phyloP scores from a whole-genome alignment of 37 sponge, comb jelly and placozoan species.

The Bolinopsis microptera region DNA sequence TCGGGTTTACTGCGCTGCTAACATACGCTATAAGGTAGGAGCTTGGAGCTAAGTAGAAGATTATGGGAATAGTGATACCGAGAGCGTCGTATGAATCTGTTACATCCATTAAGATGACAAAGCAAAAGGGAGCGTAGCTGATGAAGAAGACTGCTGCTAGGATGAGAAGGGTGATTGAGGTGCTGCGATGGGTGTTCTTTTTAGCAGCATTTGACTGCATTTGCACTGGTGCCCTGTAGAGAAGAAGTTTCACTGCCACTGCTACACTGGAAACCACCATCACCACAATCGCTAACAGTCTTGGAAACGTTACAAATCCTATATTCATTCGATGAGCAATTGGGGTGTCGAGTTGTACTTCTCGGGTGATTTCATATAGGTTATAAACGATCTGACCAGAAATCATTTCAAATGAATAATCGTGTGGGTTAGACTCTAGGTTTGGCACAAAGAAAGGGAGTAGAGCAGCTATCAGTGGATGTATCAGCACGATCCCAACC shows the following conservation, averaged over 20 bases:
- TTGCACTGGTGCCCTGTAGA: neutral
- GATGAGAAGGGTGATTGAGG: slow-evolving; percentile 7
- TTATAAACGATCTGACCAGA: slow-evolving; percentile 5
- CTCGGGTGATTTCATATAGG: neutral
- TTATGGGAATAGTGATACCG: too few relatives aligned
- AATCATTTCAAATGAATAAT: neutral
- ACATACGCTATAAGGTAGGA: slow-evolving; percentile 15
- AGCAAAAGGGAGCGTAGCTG: neutral
- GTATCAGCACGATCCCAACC: neutral
- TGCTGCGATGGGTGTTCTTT: neutral
- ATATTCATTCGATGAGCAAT: neutral
- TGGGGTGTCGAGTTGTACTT: neutral
- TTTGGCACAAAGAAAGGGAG: neutral
- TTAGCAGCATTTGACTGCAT: neutral
- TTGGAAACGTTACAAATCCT: neutral
- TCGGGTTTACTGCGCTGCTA: slow-evolving; percentile 36
- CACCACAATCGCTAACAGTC: neutral
- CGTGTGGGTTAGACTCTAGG: neutral
- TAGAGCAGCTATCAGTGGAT: neutral
- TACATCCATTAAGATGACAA: slow-evolving; percentile 9
- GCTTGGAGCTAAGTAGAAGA: neutral
- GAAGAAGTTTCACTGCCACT: neutral
- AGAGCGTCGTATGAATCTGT: neutral
- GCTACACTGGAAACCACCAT: neutral
- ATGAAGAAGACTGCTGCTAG: slow-evolving; percentile 26